Conservation (phyloP, 1,140 invertebrate genomes). For the Psix sp. region DNA sequence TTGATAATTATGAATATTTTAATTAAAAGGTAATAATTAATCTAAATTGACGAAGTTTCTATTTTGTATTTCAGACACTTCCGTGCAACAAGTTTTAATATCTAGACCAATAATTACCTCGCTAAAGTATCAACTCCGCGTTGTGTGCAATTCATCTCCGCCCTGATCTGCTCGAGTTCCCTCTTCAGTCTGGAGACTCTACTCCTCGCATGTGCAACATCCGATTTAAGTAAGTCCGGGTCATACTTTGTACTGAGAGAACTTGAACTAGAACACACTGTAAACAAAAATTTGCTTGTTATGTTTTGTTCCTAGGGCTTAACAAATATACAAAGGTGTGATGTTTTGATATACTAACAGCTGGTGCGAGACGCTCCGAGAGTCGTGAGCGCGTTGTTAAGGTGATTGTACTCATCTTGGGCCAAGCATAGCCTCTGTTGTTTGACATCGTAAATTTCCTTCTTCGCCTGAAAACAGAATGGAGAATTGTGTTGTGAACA, state of each 20-base stretch:
- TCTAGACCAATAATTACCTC: no score
- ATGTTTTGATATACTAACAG: slow-evolving; percentile 81
- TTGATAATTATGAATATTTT: no score
- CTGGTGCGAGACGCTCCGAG: slow-evolving; percentile 89
- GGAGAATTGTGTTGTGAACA: no score
- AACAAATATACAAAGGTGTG: no score
- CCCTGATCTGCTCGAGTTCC: slow-evolving; percentile 93
- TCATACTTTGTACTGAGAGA: slow-evolving; percentile 94
- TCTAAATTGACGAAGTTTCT: no score
- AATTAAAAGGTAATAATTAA: no score
- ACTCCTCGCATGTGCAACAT: slow-evolving; percentile 91
- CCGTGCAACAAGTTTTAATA: no score
- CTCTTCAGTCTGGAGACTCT: slow-evolving; percentile 91
- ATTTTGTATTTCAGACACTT: no score
- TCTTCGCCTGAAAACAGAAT: slow-evolving; percentile 88
- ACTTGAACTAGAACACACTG: slow-evolving; percentile 94
- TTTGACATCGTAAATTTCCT: slow-evolving; percentile 97
- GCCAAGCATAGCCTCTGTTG: slow-evolving; percentile 93
- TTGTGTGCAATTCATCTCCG: slow-evolving; percentile 94
- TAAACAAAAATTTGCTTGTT: background rate
- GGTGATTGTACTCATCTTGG: slow-evolving; percentile 96
- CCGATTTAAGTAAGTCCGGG: slow-evolving; percentile 93
- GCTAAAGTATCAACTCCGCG: slow-evolving; percentile 93
- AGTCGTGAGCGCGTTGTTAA: slow-evolving; percentile 91
- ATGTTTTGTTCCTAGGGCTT: no score